These are phyloP conservation scores for Caiman crocodilus DNA, from an alignment of 2,797 vertebrate genomes.

Conservation along the genomic window DNA sequence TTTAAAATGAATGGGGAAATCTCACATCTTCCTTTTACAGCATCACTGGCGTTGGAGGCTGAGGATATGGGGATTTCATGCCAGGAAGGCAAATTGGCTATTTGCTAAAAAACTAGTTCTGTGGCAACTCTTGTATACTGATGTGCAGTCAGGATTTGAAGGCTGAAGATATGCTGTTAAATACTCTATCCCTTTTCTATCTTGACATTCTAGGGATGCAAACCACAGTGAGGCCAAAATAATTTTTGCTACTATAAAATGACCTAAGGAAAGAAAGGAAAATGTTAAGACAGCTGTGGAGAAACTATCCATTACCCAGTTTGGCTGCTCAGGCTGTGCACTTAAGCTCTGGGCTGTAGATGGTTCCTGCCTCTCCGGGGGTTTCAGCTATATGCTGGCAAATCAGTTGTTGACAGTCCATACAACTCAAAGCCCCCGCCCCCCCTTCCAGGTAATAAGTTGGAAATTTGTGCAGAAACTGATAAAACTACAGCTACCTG, in stretches of 20 bases:
- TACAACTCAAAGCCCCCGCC: background rate
- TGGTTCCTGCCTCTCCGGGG: background rate
- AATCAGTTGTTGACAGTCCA: background rate
- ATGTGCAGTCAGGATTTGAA: background rate
- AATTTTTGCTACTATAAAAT: background rate
- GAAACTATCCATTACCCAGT: background rate
- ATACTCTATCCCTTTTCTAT: background rate
- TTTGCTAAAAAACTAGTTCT: background rate
- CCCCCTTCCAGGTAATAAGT: no score
- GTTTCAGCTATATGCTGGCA: background rate
- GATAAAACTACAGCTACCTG: background rate
- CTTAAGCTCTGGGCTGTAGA: background rate
- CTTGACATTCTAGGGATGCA: background rate
- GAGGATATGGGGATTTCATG: background rate
- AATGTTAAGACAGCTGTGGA: background rate
- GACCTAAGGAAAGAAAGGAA: background rate
- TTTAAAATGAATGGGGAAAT: rapidly evolving
- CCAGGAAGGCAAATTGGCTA: background rate
- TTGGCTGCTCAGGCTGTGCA: background rate
- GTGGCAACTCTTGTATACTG: background rate
- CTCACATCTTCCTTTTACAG: background rate
- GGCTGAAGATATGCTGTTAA: rapidly evolving
- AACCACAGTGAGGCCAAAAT: background rate
- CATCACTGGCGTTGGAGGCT: background rate
- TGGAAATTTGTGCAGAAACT: background rate